Conservation (phyloP, 2,797 vertebrate species). For the Bradypus variegatus region DNA sequence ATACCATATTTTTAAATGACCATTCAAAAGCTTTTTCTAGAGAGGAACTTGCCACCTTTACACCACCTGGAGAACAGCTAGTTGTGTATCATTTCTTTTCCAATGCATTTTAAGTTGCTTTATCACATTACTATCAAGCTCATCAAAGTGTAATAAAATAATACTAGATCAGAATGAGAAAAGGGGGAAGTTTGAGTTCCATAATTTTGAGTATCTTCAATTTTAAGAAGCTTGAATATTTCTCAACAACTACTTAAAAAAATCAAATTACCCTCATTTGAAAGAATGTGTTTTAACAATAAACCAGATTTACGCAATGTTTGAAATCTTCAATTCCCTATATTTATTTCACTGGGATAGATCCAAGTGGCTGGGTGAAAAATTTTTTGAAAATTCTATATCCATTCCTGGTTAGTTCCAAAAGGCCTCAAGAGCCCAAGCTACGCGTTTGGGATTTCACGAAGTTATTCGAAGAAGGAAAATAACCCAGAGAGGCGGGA, state of each 20-base stretch:
- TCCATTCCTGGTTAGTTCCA: conserved; percentile 42
- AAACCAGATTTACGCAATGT: conserved; percentile 28
- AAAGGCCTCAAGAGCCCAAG: conserved; percentile 48
- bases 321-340: conserved; percentile 12
- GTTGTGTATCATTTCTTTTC: conserved; percentile 16
- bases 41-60: conserved; percentile 53
- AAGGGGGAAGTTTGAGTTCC: background rate
- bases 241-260: conserved; percentile 36
- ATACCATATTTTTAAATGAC: conserved; percentile 45
- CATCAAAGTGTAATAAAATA: conserved; percentile 48
- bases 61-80: conserved; percentile 50
- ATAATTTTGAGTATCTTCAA: conserved; percentile 20
- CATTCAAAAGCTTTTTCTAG: conserved; percentile 60
- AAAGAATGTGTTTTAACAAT: conserved; percentile 34
- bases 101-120: conserved; percentile 32
- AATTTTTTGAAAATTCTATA: conserved; percentile 49
- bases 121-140: conserved; percentile 28
- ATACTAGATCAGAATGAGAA: conserved; percentile 17
- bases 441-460: conserved; percentile 42
- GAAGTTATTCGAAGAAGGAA: conserved; percentile 52
- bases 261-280: conserved; percentile 16
- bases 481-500: conserved; percentile 54
- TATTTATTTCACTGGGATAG: conserved; percentile 30
- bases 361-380: background rate
- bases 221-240: conserved; percentile 37